Evolutionary conservation across 2,113 vertebrate species (phyloP).

Genomic region (Triplophysa dalaica): DNA sequence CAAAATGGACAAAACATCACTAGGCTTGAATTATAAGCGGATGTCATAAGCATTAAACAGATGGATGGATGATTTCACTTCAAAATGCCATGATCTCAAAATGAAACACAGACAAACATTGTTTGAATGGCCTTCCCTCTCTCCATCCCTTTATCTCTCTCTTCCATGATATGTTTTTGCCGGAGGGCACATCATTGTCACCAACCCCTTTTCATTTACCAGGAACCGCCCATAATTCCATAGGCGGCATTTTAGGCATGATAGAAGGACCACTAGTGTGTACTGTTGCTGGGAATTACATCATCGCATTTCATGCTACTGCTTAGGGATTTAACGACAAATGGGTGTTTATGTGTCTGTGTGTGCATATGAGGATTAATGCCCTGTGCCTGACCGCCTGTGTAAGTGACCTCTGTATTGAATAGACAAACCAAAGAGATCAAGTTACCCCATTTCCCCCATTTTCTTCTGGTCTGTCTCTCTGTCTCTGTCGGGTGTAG

Average conservation of each 20-base stretch:
- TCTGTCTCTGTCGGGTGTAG: conserved; percentile 61
- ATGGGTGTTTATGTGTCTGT: conserved; percentile 42
- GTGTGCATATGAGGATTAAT: conserved; percentile 41
- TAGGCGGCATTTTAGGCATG: conserved; percentile 48
- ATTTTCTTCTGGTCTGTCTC: conserved; percentile 45
- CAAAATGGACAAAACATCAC: too few species aligned
- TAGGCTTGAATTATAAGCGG: background rate
- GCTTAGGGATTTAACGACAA: conserved; percentile 19
- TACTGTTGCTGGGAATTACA: conserved; percentile 62
- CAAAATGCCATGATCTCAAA: background rate
- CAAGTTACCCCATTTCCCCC: conserved; percentile 59
- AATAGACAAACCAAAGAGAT: conserved; percentile 66
- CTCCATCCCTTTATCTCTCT: conserved; percentile 29
- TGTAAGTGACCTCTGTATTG: conserved; percentile 68
- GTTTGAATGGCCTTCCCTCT: conserved; percentile 8
- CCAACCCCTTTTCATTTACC: conserved; percentile 50
- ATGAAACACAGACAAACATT: background rate
- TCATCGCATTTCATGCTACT: conserved; percentile 56
- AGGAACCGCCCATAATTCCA: conserved; percentile 57
- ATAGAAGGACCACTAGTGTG: conserved; percentile 49
- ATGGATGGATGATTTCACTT: background rate
- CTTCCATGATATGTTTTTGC: conserved; percentile 10
- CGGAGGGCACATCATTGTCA: background rate
- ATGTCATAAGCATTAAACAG: conserved; percentile 10
- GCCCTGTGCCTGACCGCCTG: conserved; percentile 54